A percentile compares a stretch with the other conserved stretches of the same genome.
These are phyloP conservation scores for Corynorhinus townsendii DNA, from an alignment of 2,113 vertebrate species.

Conservation along the genomic window DNA sequence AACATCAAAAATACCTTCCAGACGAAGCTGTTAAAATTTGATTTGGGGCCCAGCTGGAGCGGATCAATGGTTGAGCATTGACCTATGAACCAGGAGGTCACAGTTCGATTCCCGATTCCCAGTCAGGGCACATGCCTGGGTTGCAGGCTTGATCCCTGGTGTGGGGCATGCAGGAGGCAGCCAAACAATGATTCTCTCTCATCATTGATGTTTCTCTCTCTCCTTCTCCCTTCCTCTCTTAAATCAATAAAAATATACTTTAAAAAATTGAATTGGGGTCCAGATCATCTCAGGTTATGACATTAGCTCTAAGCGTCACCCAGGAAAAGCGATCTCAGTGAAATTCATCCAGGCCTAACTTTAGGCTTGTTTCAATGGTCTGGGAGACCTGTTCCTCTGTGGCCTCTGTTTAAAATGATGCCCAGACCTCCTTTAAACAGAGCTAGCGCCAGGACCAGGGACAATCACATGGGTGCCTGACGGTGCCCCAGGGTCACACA, in stretches of 20 bases:
- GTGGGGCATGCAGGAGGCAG: too few species aligned
- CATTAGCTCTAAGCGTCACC: not conserved
- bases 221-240: too few species aligned
- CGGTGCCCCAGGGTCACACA: too few species aligned
- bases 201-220: too few species aligned
- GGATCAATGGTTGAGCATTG: too few species aligned
- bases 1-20: not conserved
- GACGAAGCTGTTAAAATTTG: not conserved
- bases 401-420: not conserved
- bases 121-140: too few species aligned
- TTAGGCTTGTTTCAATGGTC: not conserved
- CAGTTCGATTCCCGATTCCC: too few species aligned
- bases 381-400: not conserved
- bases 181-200: too few species aligned
- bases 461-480: too few species aligned
- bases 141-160: too few species aligned
- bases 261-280: not conserved
- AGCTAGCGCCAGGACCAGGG: not conserved
- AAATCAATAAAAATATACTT: too few species aligned
- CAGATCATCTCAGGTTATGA: not conserved
- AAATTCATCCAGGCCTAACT: not conserved
- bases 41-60: not conserved
- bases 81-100: too few species aligned
- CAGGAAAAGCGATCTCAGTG: not conserved
- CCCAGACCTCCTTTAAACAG: not conserved